Evolutionary conservation across 2,888 invertebrate species (phyloP).

Genomic region (Drosophila dives): DNA sequence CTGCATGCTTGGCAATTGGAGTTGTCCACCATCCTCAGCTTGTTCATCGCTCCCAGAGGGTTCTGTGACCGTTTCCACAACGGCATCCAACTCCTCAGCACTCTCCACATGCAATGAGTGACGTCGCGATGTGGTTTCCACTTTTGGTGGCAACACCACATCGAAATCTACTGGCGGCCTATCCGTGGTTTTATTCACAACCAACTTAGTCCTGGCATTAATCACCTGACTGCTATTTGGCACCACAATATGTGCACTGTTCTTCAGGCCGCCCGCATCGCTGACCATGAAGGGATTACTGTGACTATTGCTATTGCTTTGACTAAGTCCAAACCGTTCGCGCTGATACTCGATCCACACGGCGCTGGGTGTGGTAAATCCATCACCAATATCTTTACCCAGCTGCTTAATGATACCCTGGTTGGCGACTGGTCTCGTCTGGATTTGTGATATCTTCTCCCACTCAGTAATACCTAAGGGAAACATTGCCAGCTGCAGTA

Average conservation of each 20-base stretch:
- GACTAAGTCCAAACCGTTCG: constrained; percentile 72
- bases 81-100: constrained; percentile 15
- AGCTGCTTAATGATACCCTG: not conserved
- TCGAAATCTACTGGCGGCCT: constrained; percentile 29
- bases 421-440: constrained; percentile 25
- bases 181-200: constrained; percentile 36
- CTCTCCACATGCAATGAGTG: constrained; percentile 47
- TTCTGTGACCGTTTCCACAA: constrained; percentile 42
- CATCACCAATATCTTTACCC: constrained; percentile 19
- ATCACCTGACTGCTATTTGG: constrained; percentile 62
- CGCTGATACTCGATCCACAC: constrained; percentile 83
- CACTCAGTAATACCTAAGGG: constrained; percentile 51
- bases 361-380: constrained; percentile 75
- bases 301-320: constrained; percentile 50
- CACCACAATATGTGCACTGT: constrained; percentile 66
- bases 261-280: constrained; percentile 61
- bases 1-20: constrained; percentile 76
- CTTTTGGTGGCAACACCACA: constrained; percentile 53
- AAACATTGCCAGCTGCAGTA: constrained; percentile 37
- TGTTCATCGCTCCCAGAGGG: constrained; percentile 15
- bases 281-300: constrained; percentile 61
- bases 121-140: constrained; percentile 68
- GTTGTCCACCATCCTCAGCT: constrained; percentile 9
- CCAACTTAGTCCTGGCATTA: constrained; percentile 62
- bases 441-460: constrained; percentile 57